Conservation (phyloP, 2,113 vertebrate species). For the Hippocampus zosterae region DNA sequence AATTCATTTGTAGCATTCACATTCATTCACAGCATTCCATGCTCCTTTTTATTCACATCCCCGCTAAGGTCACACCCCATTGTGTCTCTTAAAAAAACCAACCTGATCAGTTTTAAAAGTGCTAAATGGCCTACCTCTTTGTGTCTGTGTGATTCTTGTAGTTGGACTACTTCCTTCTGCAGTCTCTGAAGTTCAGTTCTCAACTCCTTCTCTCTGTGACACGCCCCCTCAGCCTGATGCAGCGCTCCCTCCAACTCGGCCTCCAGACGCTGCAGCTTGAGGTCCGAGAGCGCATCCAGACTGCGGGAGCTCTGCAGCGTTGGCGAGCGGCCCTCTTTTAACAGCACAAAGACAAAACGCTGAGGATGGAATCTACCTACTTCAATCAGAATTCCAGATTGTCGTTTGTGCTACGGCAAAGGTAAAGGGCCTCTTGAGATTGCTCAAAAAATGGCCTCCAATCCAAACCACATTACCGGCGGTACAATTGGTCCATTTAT, state of each 20-base stretch:
- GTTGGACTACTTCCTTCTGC: slow-evolving; percentile 78
- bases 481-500: background rate
- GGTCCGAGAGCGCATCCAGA: slow-evolving; percentile 67
- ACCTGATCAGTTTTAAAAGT: background rate
- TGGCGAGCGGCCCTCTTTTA: slow-evolving; percentile 63
- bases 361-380: background rate
- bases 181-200: slow-evolving; percentile 79
- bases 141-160: slow-evolving; percentile 75
- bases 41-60: no score
- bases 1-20: no score
- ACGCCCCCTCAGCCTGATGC: slow-evolving; percentile 75
- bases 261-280: slow-evolving; percentile 73
- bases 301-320: slow-evolving; percentile 74
- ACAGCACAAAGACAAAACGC: background rate
- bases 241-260: slow-evolving; percentile 79
- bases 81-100: background rate
- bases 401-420: no score
- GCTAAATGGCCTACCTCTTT: slow-evolving; percentile 55
- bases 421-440: no score
- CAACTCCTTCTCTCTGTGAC: slow-evolving; percentile 81
- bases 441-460: background rate
- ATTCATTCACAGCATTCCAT: background rate
- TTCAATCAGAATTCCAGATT: background rate
- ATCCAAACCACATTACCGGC: background rate
- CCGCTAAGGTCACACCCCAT: no score